These are phyloP conservation scores for Epizoanthus stellaris DNA, from an alignment of 92 coral and sea anemone genomes.

Conservation along the genomic window DNA sequence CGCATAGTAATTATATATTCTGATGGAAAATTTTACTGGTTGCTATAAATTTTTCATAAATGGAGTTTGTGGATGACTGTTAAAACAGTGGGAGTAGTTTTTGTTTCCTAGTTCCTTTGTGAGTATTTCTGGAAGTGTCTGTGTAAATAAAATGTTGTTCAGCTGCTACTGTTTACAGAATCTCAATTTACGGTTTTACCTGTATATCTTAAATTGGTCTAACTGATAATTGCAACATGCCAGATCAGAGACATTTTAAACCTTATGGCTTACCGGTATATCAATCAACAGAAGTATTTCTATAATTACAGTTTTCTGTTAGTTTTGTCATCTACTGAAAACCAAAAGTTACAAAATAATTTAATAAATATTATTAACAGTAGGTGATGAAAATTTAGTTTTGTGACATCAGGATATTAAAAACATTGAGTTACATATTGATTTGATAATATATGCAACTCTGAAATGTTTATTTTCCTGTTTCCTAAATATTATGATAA, in stretches of 20 bases:
- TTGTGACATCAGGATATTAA: not conserved
- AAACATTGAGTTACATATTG: not conserved
- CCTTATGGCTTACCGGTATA: too few species aligned
- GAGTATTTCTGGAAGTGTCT: not conserved
- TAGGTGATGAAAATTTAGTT: not conserved
- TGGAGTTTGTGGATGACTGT: not conserved
- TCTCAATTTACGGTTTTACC: not conserved
- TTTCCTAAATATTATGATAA: not conserved
- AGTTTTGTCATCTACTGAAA: too few species aligned
- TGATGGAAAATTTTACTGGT: not conserved
- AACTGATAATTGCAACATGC: not conserved
- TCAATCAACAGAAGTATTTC: not conserved
- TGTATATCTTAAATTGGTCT: not conserved
- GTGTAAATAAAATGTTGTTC: constrained; percentile 12
- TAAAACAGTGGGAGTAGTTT: constrained; percentile 3
- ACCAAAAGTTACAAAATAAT: not conserved
- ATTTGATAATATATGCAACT: not conserved
- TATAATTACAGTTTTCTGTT: not conserved
- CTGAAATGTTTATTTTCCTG: not conserved
- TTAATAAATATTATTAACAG: not conserved
- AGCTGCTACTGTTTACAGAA: constrained; percentile 1
- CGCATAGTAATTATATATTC: not conserved
- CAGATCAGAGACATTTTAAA: not conserved
- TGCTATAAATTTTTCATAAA: constrained; percentile 1
- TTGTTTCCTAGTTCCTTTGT: not conserved